Conservation (phyloP, 2,888 invertebrate species). For the Standfussiana lucernea region DNA sequence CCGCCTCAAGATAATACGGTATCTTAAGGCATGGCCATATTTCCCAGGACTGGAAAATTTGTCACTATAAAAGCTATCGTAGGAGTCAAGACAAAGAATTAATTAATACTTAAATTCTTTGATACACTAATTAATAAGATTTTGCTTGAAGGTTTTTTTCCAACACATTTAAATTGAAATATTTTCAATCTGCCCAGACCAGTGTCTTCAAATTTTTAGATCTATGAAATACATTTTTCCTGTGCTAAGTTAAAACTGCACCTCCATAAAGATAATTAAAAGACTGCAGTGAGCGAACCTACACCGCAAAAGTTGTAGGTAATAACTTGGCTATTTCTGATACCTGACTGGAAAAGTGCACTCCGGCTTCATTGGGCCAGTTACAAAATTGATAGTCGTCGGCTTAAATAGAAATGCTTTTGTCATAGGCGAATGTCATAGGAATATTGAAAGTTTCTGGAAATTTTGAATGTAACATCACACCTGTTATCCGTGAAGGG, state of each 20-base stretch:
- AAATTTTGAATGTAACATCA: not conserved
- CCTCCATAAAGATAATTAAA: conserved; percentile 5
- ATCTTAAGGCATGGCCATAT: conserved; percentile 40
- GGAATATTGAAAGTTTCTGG: not conserved
- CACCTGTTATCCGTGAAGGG: not conserved
- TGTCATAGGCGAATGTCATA: not conserved
- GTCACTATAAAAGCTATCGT: too few relatives aligned
- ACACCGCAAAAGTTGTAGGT: not conserved
- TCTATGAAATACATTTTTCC: not conserved
- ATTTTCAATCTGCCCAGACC: not conserved
- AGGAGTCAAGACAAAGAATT: not conserved
- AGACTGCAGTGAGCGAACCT: not conserved
- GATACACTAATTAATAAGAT: not conserved
- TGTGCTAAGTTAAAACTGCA: not conserved
- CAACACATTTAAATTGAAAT: not conserved
- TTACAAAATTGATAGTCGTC: not conserved
- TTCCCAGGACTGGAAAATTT: not conserved
- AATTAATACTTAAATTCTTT: too few relatives aligned
- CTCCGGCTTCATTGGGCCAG: not conserved
- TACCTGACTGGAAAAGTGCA: not conserved
- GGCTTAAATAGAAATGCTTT: not conserved
- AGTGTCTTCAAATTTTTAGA: not conserved
- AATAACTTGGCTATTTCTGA: not conserved
- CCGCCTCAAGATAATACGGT: conserved; percentile 42
- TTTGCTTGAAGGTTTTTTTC: not conserved